Percentiles rank a stretch among this genome's conserved stretches.
Evolutionary conservation across 2,113 vertebrate species (phyloP).

Genomic region (Rhombomys opimus): DNA sequence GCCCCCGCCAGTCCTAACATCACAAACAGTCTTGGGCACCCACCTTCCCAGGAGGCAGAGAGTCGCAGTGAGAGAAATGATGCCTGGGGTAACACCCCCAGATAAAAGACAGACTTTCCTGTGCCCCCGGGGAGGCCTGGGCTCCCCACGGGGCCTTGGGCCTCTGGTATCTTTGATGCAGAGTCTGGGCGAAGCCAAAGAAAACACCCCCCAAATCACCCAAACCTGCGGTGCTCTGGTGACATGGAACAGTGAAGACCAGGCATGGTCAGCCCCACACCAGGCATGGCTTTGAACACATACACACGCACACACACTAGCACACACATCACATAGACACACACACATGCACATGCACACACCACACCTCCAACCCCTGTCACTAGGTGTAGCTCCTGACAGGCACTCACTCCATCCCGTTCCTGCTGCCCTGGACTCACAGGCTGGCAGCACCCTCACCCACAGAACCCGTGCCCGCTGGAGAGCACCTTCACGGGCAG

Average conservation of each 20-base stretch:
- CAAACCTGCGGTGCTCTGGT: accelerated
- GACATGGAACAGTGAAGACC: not conserved
- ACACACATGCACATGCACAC: too few species aligned
- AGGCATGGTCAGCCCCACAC: not conserved
- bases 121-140: accelerated
- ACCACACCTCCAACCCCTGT: not conserved
- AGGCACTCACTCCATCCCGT: accelerated
- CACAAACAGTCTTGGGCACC: not conserved
- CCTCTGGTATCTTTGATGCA: not conserved
- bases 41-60: accelerated
- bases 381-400: accelerated
- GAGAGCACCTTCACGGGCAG: not conserved
- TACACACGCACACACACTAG: not conserved
- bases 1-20: not conserved
- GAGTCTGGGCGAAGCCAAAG: not conserved
- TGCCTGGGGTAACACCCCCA: not conserved
- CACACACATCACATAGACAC: not conserved
- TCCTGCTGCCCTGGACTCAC: not conserved
- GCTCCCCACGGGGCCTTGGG: not conserved
- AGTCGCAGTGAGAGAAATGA: not conserved
- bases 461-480: accelerated
- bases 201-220: not conserved
- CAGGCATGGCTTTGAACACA: not conserved
- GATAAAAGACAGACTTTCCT: not conserved
- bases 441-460: not conserved